Percentiles rank a stretch among this genome's conserved stretches.
Conservation (phyloP, 2,888 invertebrate species). For the Ischnus inquisitorius region DNA sequence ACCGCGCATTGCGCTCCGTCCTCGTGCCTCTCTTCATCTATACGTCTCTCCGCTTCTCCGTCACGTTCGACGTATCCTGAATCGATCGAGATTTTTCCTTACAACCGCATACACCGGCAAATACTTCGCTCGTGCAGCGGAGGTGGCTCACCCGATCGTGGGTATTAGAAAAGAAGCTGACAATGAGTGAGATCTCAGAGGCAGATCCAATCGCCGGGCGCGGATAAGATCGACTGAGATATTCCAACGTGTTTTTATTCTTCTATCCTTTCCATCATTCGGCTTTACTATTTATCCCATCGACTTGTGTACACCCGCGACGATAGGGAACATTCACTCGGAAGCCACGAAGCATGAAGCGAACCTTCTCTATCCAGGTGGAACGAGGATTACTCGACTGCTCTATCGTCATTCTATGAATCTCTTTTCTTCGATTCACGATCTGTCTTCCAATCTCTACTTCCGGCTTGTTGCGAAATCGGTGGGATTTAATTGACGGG, state of each 20-base stretch:
- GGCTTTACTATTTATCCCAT: constrained; percentile 24
- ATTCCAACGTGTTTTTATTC: constrained; percentile 43
- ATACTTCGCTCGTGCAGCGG: constrained; percentile 15
- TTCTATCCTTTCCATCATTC: constrained; percentile 17
- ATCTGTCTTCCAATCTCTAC: constrained; percentile 31
- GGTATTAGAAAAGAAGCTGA: constrained; percentile 64
- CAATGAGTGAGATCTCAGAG: constrained; percentile 68
- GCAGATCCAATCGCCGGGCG: constrained; percentile 65
- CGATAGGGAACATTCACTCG: constrained; percentile 56
- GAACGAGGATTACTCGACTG: constrained; percentile 62
- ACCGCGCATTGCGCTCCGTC: constrained; percentile 43
- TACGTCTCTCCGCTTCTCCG: constrained; percentile 23
- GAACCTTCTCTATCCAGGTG: constrained; percentile 58
- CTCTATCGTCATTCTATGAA: constrained; percentile 32
- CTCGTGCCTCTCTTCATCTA: constrained; percentile 10
- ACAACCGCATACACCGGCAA: constrained; percentile 33
- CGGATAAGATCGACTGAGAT: constrained; percentile 63
- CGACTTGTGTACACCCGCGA: constrained; percentile 48
- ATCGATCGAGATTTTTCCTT: constrained; percentile 63
- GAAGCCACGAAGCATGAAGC: constrained; percentile 60
- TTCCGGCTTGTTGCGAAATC: constrained; percentile 39
- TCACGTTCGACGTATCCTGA: constrained; percentile 63
- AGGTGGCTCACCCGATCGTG: constrained; percentile 3
- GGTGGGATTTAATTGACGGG: constrained; percentile 45
- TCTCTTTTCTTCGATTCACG: constrained; percentile 30